These are phyloP conservation scores for Drosophila meridionalis DNA, from an alignment of 2,888 invertebrate species.

Conservation along the genomic window DNA sequence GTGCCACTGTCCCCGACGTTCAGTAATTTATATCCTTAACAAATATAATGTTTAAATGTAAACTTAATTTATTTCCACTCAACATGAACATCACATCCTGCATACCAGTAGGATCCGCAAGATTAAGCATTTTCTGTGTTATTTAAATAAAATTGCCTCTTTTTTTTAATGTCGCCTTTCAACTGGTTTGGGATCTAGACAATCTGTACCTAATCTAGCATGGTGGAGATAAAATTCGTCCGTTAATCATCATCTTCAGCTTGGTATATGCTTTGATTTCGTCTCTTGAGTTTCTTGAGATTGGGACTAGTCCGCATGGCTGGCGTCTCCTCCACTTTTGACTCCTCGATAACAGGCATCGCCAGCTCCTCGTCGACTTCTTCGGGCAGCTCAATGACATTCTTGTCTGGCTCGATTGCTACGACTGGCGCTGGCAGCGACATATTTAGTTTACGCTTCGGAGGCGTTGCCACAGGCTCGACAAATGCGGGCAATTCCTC, in stretches of 20 bases:
- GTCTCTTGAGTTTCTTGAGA: slow-evolving; percentile 83
- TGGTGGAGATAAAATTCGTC: not conserved
- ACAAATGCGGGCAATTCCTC: not conserved
- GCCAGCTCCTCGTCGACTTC: slow-evolving; percentile 28
- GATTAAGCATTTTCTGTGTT: slow-evolving; percentile 68
- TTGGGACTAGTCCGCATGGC: slow-evolving; percentile 19
- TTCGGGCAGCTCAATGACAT: slow-evolving; percentile 44
- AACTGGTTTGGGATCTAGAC: not conserved
- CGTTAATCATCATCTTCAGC: slow-evolving; percentile 48
- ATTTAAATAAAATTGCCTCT: slow-evolving; percentile 70
- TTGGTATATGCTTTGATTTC: slow-evolving; percentile 83
- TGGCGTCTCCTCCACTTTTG: slow-evolving; percentile 1
- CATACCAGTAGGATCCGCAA: slow-evolving; percentile 21
- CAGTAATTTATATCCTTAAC: slow-evolving; percentile 38
- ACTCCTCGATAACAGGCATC: not conserved
- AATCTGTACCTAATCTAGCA: slow-evolving; percentile 4
- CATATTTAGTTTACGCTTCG: slow-evolving; percentile 77
- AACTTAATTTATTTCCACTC: slow-evolving; percentile 48
- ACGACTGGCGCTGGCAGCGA: slow-evolving; percentile 74
- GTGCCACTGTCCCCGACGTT: slow-evolving; percentile 35
- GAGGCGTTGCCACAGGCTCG: slow-evolving; percentile 48
- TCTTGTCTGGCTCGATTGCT: slow-evolving; percentile 19
- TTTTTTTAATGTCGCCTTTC: slow-evolving; percentile 40
- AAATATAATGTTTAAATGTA: slow-evolving; percentile 1
- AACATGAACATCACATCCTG: slow-evolving; percentile 24